Conservation (phyloP, 1,140 invertebrate species). For the Lepidurus apus region DNA sequence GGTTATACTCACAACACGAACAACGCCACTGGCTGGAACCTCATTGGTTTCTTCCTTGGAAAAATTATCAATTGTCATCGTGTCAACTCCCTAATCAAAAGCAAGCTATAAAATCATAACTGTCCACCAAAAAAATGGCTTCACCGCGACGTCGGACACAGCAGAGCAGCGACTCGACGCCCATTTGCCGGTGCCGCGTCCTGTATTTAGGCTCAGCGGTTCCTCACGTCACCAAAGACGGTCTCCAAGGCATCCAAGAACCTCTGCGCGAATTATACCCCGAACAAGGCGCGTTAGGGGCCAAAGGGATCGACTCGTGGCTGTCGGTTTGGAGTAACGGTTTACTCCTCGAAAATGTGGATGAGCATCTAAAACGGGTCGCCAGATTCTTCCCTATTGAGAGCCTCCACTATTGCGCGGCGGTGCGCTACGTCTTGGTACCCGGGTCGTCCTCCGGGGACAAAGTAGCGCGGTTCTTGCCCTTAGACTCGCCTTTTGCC, state of each 20-base stretch:
- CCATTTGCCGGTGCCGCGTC: constrained; percentile 93
- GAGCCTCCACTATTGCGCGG: constrained; percentile 93
- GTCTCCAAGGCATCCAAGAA: constrained; percentile 94
- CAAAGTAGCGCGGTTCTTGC: constrained; percentile 76
- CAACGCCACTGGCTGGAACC: background rate
- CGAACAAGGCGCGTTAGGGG: constrained; percentile 74
- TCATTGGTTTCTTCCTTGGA: background rate
- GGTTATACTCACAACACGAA: background rate
- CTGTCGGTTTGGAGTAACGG: constrained; percentile 96
- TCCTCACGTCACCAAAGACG: constrained; percentile 95
- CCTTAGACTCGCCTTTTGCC: constrained; percentile 92
- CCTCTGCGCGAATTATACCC: constrained; percentile 94
- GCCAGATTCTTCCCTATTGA: constrained; percentile 96
- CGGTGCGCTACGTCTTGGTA: constrained; percentile 73
- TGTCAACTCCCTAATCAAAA: background rate
- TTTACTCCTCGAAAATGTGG: constrained; percentile 90
- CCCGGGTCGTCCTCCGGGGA: constrained; percentile 49
- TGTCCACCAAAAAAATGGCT: constrained; percentile 23
- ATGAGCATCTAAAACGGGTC: constrained; percentile 89
- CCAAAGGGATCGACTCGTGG: constrained; percentile 93
- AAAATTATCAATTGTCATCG: background rate
- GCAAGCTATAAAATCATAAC: background rate
- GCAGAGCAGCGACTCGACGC: constrained; percentile 57
- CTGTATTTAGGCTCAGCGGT: constrained; percentile 95
- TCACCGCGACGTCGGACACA: constrained; percentile 11